Evolutionary conservation across 1,140 invertebrate genomes (phyloP).

Genomic region (Drosophila neocordata): DNA sequence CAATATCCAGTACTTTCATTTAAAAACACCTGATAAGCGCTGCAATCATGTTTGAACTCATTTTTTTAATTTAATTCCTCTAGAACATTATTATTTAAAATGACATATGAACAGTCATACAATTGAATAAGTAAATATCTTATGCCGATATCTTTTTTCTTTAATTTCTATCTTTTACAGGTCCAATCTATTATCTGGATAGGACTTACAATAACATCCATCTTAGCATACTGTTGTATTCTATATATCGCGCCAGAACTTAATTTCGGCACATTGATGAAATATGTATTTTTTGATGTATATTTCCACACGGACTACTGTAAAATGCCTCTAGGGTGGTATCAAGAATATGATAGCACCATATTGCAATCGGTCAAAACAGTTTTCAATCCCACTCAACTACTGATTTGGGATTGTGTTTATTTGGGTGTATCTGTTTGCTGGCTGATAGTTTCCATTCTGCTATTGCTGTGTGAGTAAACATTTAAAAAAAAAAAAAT

Average conservation of each 20-base stretch:
- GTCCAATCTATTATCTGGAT: conserved; percentile 71
- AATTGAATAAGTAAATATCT: too few relatives aligned
- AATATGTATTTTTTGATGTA: conserved; percentile 61
- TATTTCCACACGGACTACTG: conserved; percentile 64
- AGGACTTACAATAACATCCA: conserved; percentile 68
- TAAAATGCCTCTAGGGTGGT: conserved; percentile 36
- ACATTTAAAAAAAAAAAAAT: neutral
- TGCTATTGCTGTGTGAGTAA: conserved; percentile 69
- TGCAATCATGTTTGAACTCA: too few relatives aligned
- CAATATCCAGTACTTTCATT: too few relatives aligned
- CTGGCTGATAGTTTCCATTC: conserved; percentile 66
- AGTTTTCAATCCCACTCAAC: conserved; percentile 57
- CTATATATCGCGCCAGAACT: conserved; percentile 47
- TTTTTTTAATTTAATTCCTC: too few relatives aligned
- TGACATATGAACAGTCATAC: neutral
- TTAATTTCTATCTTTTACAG: conserved; percentile 25
- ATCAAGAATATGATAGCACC: conserved; percentile 48
- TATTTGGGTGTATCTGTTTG: conserved; percentile 66
- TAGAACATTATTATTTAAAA: too few relatives aligned
- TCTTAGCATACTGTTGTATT: conserved; percentile 66
- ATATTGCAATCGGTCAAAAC: conserved; percentile 45
- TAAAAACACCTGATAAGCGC: too few relatives aligned
- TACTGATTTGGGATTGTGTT: conserved; percentile 70
- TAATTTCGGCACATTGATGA: conserved; percentile 53
- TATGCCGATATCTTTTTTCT: too few relatives aligned